A percentile compares a stretch with the other conserved stretches of the same genome.
Evolutionary conservation across 2,888 invertebrate species (phyloP).

Genomic region (Philhelius pedissequus): DNA sequence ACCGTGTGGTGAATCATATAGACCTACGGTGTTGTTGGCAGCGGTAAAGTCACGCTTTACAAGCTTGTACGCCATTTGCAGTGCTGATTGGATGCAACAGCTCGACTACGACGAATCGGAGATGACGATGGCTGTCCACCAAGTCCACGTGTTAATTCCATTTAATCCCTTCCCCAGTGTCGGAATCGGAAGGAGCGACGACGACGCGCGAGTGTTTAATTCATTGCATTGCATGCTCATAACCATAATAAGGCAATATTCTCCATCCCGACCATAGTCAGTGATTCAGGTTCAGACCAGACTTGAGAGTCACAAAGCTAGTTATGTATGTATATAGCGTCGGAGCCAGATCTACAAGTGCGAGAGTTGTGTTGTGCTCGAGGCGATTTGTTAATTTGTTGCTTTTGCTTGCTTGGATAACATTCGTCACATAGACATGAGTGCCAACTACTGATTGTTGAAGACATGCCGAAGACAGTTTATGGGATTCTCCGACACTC

Average conservation of each 20-base stretch:
- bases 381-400: slow-evolving; percentile 66
- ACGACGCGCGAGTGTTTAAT: slow-evolving; percentile 48
- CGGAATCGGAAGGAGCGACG: slow-evolving; percentile 3
- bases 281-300: not conserved
- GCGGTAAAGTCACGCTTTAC: slow-evolving; percentile 56
- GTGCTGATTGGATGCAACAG: slow-evolving; percentile 54
- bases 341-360: not conserved
- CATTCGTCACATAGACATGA: slow-evolving; percentile 61
- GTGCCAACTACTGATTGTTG: slow-evolving; percentile 52
- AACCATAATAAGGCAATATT: slow-evolving; percentile 55
- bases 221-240: slow-evolving; percentile 60
- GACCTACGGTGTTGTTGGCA: slow-evolving; percentile 22
- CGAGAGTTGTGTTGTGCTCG: slow-evolving; percentile 37
- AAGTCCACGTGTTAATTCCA: slow-evolving; percentile 66
- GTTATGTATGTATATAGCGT: not conserved
- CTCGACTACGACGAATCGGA: slow-evolving; percentile 23
- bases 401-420: slow-evolving; percentile 63
- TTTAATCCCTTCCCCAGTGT: slow-evolving; percentile 48
- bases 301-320: too few species aligned
- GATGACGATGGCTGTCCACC: slow-evolving; percentile 53
- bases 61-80: slow-evolving; percentile 58
- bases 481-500: slow-evolving; percentile 24
- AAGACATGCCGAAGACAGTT: slow-evolving; percentile 46
- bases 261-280: not conserved
- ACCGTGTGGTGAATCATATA: not conserved